These are phyloP conservation scores for Callyntrura sp. DNA, from an alignment of 2,888 invertebrate species.

Conservation along the genomic window DNA sequence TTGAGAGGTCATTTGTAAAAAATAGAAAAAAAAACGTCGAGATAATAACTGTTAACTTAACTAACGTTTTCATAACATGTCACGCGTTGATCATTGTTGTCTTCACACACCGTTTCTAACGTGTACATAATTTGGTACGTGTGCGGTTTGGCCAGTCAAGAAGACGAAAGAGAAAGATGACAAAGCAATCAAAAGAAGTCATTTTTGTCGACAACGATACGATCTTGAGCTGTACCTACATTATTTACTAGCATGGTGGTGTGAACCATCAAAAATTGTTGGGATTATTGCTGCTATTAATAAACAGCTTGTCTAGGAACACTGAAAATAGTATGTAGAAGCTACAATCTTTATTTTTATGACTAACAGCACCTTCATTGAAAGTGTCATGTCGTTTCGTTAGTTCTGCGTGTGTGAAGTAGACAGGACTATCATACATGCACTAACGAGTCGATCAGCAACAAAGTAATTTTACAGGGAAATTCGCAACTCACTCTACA, in stretches of 20 bases:
- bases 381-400: not conserved
- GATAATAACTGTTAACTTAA: constrained; percentile 18
- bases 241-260: not conserved
- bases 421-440: not conserved
- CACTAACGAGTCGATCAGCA: not conserved
- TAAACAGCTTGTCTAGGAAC: not conserved
- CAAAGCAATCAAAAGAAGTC: not conserved
- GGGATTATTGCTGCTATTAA: not conserved
- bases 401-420: not conserved
- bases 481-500: too few relatives aligned
- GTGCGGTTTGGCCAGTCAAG: not conserved
- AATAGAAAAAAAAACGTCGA: not conserved
- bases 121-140: not conserved
- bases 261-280: too few relatives aligned
- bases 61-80: constrained; percentile 51
- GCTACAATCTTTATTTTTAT: not conserved
- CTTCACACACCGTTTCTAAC: not conserved
- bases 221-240: not conserved
- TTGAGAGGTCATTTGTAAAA: not conserved
- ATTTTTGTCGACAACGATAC: not conserved
- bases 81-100: constrained; percentile 51
- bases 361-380: not conserved
- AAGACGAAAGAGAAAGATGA: not conserved
- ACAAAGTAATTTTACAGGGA: not conserved
- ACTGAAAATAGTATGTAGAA: too few relatives aligned